Percentiles rank a stretch among this genome's conserved stretches.
These are phyloP conservation scores for Thaumatotibia leucotreta DNA, from an alignment of 1,140 invertebrate species.

Conservation along the genomic window DNA sequence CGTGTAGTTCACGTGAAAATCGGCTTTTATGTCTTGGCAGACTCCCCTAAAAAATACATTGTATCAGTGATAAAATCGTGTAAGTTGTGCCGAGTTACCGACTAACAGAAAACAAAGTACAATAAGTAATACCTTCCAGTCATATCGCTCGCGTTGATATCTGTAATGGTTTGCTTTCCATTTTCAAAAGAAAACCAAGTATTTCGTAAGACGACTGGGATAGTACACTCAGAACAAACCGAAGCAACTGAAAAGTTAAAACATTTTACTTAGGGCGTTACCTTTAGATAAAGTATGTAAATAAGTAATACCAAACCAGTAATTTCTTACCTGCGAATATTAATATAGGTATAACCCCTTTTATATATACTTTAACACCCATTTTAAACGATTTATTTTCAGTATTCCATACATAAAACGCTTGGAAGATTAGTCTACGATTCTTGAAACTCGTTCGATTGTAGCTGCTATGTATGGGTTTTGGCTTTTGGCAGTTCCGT, in stretches of 20 bases:
- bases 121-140: constrained; percentile 67
- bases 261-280: constrained; percentile 38
- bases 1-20: constrained; percentile 90
- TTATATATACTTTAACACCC: background rate
- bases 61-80: constrained; percentile 12
- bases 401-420: background rate
- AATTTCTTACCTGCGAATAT: constrained; percentile 23
- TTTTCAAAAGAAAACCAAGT: constrained; percentile 95
- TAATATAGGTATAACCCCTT: constrained; percentile 16
- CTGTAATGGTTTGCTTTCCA: constrained; percentile 88
- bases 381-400: background rate
- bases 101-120: constrained; percentile 10
- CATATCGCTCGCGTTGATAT: constrained; percentile 88
- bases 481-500: background rate
- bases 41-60: constrained; percentile 75
- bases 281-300: constrained; percentile 18
- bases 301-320: constrained; percentile 4
- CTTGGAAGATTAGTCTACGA: background rate
- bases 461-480: background rate
- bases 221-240: constrained; percentile 75
- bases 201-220: constrained; percentile 87
- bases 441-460: background rate
- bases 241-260: constrained; percentile 47
- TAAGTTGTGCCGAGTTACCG: background rate
- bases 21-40: constrained; percentile 84